phyloP scores from a whole-genome alignment of 1,140 invertebrate species.

The Drosophila bipectinata region DNA sequence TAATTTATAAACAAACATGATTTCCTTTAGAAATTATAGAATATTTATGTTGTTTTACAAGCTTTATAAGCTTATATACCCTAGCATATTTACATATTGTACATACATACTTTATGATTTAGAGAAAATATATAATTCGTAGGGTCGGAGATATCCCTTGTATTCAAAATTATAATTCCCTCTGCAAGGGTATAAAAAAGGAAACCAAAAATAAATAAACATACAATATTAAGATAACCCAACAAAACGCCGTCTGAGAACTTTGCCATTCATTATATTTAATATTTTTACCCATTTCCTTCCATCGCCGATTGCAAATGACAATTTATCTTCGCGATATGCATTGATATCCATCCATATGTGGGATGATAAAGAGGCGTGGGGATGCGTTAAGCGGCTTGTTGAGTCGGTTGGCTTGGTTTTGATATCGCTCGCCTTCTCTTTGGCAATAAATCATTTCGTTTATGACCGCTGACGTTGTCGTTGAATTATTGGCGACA shows the following conservation, averaged over 20 bases:
- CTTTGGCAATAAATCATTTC: constrained; percentile 52
- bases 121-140: too few species aligned
- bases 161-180: too few species aligned
- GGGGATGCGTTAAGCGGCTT: constrained; percentile 49
- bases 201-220: neutral
- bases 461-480: constrained; percentile 51
- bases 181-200: too few species aligned
- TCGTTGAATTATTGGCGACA: constrained; percentile 58
- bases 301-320: constrained; percentile 49
- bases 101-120: too few species aligned
- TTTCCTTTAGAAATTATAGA: too few species aligned
- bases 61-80: too few species aligned
- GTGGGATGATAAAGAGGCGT: constrained; percentile 18
- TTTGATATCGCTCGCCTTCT: constrained; percentile 27
- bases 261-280: constrained; percentile 47
- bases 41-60: too few species aligned
- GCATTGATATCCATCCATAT: constrained; percentile 45
- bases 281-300: constrained; percentile 13
- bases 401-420: constrained; percentile 31
- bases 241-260: constrained; percentile 29
- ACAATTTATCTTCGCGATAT: constrained; percentile 46
- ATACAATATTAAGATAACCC: constrained; percentile 29
- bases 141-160: too few species aligned
- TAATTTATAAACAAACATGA: too few species aligned
- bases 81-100: too few species aligned